phyloP scores from a whole-genome alignment of 2,797 vertebrate genomes.

The Scomberomorus guttatus region DNA sequence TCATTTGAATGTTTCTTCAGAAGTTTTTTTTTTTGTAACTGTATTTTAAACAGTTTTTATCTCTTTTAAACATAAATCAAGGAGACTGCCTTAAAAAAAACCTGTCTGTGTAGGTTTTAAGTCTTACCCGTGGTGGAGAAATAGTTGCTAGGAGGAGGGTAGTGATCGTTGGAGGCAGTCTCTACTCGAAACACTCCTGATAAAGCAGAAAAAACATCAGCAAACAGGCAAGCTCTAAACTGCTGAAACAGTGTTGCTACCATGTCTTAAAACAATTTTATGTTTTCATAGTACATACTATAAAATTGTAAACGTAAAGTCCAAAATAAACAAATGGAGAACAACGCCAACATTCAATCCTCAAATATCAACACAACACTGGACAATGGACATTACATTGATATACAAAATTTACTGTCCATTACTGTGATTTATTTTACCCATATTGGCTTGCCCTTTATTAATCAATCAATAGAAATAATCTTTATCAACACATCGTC shows the following conservation, averaged over 20 bases:
- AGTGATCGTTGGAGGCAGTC: background rate
- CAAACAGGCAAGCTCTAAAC: background rate
- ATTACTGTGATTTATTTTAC: background rate
- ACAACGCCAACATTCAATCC: background rate
- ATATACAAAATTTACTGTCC: background rate
- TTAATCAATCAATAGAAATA: background rate
- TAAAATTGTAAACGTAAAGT: background rate
- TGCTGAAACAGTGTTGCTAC: background rate
- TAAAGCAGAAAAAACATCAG: constrained; percentile 7
- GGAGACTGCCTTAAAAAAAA: background rate
- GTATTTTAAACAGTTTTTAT: background rate
- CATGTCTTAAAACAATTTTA: background rate
- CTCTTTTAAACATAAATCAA: background rate
- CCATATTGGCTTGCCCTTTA: background rate
- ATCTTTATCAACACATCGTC: background rate
- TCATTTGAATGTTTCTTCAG: too few relatives aligned
- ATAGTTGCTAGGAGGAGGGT: background rate
- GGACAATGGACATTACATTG: background rate
- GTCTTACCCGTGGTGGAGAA: constrained; percentile 9
- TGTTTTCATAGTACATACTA: background rate
- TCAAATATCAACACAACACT: background rate
- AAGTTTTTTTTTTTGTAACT: too few relatives aligned
- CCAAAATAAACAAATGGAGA: background rate
- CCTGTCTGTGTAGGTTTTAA: background rate
- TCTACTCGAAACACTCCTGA: background rate